Evolutionary conservation across 2,113 vertebrate species (phyloP).

Genomic region (Cyprinus carpio): DNA sequence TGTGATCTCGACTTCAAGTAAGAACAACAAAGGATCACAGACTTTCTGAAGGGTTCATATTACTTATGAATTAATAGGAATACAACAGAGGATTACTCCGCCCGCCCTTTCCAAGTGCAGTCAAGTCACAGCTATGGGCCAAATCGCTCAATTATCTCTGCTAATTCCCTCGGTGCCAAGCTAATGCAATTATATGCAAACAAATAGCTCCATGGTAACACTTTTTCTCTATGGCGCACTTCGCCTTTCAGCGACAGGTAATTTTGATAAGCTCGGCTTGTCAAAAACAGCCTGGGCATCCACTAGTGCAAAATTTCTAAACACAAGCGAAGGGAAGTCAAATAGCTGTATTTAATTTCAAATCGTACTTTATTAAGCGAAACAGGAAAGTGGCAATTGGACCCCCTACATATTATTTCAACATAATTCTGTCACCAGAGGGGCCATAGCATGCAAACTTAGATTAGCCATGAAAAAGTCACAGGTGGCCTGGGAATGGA

Average conservation of each 20-base stretch:
- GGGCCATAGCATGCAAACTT: slow-evolving; percentile 36
- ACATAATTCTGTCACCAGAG: slow-evolving; percentile 31
- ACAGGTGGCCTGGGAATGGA: slow-evolving; percentile 35
- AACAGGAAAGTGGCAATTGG: slow-evolving; percentile 23
- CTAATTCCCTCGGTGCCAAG: slow-evolving; percentile 69
- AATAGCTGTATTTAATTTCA: slow-evolving; percentile 11
- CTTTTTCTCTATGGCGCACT: slow-evolving; percentile 49
- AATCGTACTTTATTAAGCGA: not conserved
- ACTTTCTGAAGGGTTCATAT: slow-evolving; percentile 48
- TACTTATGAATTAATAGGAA: slow-evolving; percentile 61
- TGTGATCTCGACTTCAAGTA: not conserved
- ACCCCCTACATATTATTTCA: slow-evolving; percentile 34
- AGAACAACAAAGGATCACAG: slow-evolving; percentile 19
- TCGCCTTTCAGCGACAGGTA: slow-evolving; percentile 53
- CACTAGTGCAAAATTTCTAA: slow-evolving; percentile 16
- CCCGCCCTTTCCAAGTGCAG: slow-evolving; percentile 57
- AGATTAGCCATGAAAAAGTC: slow-evolving; percentile 48
- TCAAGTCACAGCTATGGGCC: slow-evolving; percentile 70
- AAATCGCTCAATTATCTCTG: slow-evolving; percentile 72
- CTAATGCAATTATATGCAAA: slow-evolving; percentile 73
- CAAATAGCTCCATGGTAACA: slow-evolving; percentile 66
- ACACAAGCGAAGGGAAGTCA: not conserved
- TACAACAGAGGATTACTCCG: slow-evolving; percentile 61
- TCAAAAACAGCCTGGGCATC: slow-evolving; percentile 42
- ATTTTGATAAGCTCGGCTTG: slow-evolving; percentile 55